Evolutionary conservation across 37 sponge, comb jelly and placozoan genomes (phyloP).

Genomic region (Beroe forskalii): DNA sequence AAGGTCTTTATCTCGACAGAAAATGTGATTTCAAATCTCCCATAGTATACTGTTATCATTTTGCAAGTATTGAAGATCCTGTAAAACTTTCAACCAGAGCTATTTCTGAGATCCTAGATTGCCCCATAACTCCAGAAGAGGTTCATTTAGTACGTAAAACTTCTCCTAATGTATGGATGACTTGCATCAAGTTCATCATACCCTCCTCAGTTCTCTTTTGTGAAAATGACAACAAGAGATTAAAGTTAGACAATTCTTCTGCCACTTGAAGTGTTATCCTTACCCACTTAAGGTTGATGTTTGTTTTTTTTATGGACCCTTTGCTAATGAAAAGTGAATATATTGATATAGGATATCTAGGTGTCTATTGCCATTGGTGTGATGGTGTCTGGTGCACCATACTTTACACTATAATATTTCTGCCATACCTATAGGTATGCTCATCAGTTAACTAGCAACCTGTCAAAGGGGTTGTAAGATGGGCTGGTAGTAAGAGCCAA

Average conservation of each 20-base stretch:
- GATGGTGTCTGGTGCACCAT: too few relatives aligned
- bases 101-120: neutral
- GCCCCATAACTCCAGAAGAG: neutral
- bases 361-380: too few relatives aligned
- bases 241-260: neutral
- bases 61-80: conserved; percentile 42
- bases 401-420: too few relatives aligned
- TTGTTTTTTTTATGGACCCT: too few relatives aligned
- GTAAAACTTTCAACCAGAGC: neutral
- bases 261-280: too few relatives aligned
- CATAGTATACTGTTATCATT: conserved; percentile 48
- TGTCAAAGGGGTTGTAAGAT: too few relatives aligned
- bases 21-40: neutral
- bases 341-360: too few relatives aligned
- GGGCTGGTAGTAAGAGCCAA: too few relatives aligned
- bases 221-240: neutral
- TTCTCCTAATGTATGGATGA: conserved; percentile 36
- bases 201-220: neutral
- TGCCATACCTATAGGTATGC: too few relatives aligned
- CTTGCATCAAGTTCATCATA: conserved; percentile 9
- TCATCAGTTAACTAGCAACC: too few relatives aligned
- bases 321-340: too few relatives aligned
- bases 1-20: conserved; percentile 37
- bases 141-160: conserved; percentile 45
- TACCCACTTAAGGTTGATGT: too few relatives aligned